A percentile compares a stretch with the other conserved stretches of the same genome.
These are phyloP conservation scores for Chlorocebus sabaeus DNA, from an alignment of 2,113 vertebrate species.

Conservation along the genomic window DNA sequence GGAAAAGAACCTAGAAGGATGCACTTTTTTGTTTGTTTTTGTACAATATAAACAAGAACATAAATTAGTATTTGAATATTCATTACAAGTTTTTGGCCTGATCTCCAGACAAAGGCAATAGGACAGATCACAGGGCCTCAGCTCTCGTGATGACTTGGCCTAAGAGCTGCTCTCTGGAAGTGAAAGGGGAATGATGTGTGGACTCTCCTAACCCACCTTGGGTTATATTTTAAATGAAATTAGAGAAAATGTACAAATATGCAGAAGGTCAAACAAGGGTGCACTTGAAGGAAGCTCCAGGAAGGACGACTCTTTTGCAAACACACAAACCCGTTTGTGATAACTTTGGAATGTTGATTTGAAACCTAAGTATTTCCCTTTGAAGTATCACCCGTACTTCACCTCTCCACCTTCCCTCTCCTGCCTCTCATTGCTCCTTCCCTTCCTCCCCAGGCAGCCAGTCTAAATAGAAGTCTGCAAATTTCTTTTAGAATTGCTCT, in stretches of 20 bases:
- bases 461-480: slow-evolving; percentile 24
- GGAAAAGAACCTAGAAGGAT: background rate
- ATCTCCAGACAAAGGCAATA: background rate
- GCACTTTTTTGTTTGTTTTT: background rate
- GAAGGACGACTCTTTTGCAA: background rate
- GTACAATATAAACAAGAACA: background rate
- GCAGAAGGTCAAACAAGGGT: slow-evolving; percentile 57
- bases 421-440: background rate
- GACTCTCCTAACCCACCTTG: background rate
- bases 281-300: slow-evolving; percentile 12
- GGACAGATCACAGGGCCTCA: background rate
- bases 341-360: slow-evolving; percentile 69
- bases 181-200: background rate
- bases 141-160: background rate
- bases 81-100: background rate
- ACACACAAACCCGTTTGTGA: slow-evolving; percentile 23
- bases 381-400: slow-evolving; percentile 37
- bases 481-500: slow-evolving; percentile 12
- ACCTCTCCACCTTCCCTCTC: background rate
- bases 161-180: background rate
- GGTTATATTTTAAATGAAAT: slow-evolving; percentile 18
- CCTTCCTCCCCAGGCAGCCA: background rate
- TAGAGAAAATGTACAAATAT: slow-evolving; percentile 57
- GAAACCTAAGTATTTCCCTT: slow-evolving; percentile 52
- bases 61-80: background rate